Conservation (phyloP, 2,797 vertebrate species). For the Myotis planiceps region DNA sequence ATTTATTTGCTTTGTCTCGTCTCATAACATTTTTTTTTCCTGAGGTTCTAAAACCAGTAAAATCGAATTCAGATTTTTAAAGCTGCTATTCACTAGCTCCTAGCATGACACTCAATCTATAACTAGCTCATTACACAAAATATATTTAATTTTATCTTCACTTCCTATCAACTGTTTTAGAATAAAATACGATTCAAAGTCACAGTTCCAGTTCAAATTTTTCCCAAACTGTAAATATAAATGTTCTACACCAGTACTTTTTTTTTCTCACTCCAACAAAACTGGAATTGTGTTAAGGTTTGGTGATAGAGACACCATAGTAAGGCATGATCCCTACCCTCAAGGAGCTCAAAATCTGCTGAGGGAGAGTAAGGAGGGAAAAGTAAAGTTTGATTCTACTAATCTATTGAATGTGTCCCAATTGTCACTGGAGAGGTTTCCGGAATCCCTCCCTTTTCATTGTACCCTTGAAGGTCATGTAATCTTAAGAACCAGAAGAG, state of each 20-base stretch:
- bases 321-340: background rate
- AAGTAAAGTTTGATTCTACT: background rate
- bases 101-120: background rate
- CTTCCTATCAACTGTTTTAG: background rate
- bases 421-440: background rate
- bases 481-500: background rate
- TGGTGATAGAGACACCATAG: background rate
- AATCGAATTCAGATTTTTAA: background rate
- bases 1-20: background rate
- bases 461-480: background rate
- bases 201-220: background rate
- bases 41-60: constrained; percentile 26
- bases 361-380: background rate
- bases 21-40: background rate
- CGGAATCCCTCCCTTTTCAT: background rate
- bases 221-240: constrained; percentile 2
- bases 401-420: background rate
- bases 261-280: background rate
- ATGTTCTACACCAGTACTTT: background rate
- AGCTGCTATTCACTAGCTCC: background rate
- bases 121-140: background rate
- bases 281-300: background rate
- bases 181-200: background rate
- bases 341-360: background rate
- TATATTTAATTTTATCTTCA: constrained; percentile 33